A percentile compares a stretch with the other conserved stretches of the same genome.
These are phyloP conservation scores for Chrysemys picta DNA, from an alignment of 2,113 vertebrate species.

Conservation along the genomic window DNA sequence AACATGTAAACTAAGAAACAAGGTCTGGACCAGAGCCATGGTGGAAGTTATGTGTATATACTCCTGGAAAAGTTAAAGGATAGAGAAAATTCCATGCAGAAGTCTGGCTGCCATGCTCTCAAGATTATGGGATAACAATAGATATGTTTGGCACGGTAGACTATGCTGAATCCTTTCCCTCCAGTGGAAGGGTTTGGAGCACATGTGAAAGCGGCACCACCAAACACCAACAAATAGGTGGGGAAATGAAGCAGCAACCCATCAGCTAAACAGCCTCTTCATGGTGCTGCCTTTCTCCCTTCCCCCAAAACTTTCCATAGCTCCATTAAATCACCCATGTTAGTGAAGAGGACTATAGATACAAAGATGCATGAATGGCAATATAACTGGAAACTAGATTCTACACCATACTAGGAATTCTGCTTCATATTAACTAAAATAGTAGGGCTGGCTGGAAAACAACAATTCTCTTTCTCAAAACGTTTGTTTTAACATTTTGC, in stretches of 20 bases:
- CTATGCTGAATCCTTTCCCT: conserved; percentile 66
- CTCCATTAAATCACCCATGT: not conserved
- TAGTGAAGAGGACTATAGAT: not conserved
- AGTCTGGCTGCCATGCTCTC: not conserved
- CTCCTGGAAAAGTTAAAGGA: conserved; percentile 73
- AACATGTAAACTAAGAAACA: conserved; percentile 43
- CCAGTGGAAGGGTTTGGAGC: conserved; percentile 73
- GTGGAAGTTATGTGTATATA: conserved; percentile 70
- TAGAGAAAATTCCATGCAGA: conserved; percentile 64
- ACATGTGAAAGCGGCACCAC: conserved; percentile 65
- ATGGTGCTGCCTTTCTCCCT: conserved; percentile 18
- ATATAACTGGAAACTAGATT: not conserved
- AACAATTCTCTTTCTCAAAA: not conserved
- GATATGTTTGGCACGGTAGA: not conserved
- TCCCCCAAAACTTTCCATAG: not conserved
- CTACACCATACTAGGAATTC: not conserved
- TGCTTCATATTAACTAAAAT: not conserved
- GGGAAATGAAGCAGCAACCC: conserved; percentile 34
- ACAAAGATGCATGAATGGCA: not conserved
- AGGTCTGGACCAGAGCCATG: conserved; percentile 59
- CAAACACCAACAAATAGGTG: not conserved
- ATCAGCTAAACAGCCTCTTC: conserved; percentile 6
- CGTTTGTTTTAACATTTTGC: not conserved
- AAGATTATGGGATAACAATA: not conserved
- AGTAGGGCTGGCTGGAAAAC: not conserved